Conservation (phyloP, 2,113 vertebrate genomes). For the Laterallus jamaicensis region DNA sequence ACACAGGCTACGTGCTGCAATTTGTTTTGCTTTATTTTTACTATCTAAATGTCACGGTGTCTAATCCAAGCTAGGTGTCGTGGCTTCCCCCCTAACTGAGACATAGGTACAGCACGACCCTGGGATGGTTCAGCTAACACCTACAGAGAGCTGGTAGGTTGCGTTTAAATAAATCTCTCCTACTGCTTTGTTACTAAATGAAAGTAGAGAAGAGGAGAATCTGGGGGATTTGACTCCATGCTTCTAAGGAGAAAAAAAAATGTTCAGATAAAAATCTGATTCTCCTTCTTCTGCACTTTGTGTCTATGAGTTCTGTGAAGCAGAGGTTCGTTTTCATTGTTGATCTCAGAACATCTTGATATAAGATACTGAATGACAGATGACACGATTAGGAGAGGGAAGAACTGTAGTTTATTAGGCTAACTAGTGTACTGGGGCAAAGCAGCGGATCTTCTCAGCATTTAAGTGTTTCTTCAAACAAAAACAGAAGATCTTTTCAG, state of each 20-base stretch:
- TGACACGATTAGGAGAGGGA: not conserved
- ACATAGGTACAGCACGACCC: not conserved
- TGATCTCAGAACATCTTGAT: not conserved
- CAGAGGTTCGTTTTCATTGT: not conserved
- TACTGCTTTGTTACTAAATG: not conserved
- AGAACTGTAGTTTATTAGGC: not conserved
- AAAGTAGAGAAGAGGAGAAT: not conserved
- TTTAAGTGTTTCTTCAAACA: not conserved
- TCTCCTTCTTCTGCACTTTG: not conserved
- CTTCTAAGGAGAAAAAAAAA: not conserved
- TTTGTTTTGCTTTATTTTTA: conserved; percentile 16
- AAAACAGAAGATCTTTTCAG: not conserved
- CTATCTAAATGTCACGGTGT: not conserved
- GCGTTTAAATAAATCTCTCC: not conserved
- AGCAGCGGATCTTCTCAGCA: not conserved
- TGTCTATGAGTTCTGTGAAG: not conserved
- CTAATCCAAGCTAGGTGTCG: not conserved
- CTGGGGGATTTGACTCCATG: not conserved
- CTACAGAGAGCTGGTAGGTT: not conserved
- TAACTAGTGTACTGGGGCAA: not conserved
- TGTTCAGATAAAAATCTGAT: not conserved
- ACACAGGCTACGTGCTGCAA: accelerated
- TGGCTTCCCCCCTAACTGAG: not conserved
- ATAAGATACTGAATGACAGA: not conserved
- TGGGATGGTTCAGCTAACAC: not conserved